Conservation (phyloP, 1,140 invertebrate species). For the Holotrichia oblita region DNA sequence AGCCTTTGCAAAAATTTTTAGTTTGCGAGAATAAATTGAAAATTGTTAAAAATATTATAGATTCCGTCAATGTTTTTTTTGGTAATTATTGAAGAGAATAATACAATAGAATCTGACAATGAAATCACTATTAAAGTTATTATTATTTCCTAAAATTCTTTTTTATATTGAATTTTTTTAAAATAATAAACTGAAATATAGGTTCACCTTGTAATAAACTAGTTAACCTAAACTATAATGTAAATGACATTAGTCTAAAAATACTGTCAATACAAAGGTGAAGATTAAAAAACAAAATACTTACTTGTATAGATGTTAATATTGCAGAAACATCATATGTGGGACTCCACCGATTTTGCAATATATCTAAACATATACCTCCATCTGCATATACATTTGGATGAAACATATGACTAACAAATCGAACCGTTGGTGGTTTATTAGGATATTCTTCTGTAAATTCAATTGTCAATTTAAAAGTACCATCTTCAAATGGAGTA, state of each 20-base stretch:
- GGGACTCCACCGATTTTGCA: slow-evolving; percentile 99
- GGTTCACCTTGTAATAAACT: not conserved
- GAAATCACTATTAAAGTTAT: not conserved
- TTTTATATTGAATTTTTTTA: not conserved
- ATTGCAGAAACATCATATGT: slow-evolving; percentile 99
- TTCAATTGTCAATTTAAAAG: slow-evolving; percentile 99
- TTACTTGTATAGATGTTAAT: slow-evolving; percentile 90
- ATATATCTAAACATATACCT: slow-evolving; percentile 98
- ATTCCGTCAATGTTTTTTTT: too few relatives aligned
- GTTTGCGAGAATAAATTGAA: too few relatives aligned
- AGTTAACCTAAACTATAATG: not conserved
- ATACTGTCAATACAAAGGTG: slow-evolving; percentile 9
- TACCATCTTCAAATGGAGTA: slow-evolving; percentile 99
- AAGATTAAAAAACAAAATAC: slow-evolving; percentile 49
- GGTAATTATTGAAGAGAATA: not conserved
- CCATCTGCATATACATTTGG: slow-evolving; percentile 99
- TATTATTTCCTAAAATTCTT: not conserved
- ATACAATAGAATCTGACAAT: not conserved
- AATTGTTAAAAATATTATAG: too few relatives aligned
- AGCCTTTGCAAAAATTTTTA: too few relatives aligned
- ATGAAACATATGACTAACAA: slow-evolving; percentile 99
- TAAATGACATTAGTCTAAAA: slow-evolving; percentile 22
- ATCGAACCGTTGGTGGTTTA: slow-evolving; percentile 98
- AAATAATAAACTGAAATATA: not conserved
- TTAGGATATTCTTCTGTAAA: slow-evolving; percentile 99